Percentiles rank a stretch among this genome's conserved stretches.
Conservation (phyloP, 2,797 vertebrate genomes). For the Mus spretus region DNA sequence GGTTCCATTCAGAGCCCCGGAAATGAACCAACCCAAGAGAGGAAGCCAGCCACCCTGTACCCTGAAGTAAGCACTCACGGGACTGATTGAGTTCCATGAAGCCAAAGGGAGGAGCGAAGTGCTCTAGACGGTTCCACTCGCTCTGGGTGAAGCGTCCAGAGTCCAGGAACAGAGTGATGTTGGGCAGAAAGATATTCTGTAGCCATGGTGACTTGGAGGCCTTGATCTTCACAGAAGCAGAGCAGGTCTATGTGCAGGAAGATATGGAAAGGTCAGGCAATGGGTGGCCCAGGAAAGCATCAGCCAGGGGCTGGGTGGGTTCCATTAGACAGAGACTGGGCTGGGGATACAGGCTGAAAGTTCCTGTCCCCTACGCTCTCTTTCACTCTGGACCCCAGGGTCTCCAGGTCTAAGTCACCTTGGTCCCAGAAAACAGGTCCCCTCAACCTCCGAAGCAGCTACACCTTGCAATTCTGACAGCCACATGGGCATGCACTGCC, state of each 20-base stretch:
- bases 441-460: not conserved
- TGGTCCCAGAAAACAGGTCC: fast-evolving
- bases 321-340: not conserved
- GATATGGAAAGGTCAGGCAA: not conserved
- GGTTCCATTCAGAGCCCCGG: not conserved
- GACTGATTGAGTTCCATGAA: constrained; percentile 93
- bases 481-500: fast-evolving
- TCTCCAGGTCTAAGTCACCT: not conserved
- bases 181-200: constrained; percentile 89
- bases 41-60: not conserved
- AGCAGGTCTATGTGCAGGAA: constrained; percentile 89
- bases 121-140: constrained; percentile 93
- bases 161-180: constrained; percentile 92
- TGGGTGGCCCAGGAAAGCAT: not conserved
- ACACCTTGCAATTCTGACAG: fast-evolving
- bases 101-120: constrained; percentile 93
- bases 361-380: fast-evolving
- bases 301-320: not conserved
- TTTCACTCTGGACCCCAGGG: no score
- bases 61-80: constrained; percentile 85
- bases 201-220: constrained; percentile 89
- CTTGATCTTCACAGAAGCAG: constrained; percentile 89
- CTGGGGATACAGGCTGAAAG: not conserved
- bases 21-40: not conserved
- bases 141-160: constrained; percentile 88